phyloP scores from a whole-genome alignment of 1,140 invertebrate species.

The Glossosoma conforme region DNA sequence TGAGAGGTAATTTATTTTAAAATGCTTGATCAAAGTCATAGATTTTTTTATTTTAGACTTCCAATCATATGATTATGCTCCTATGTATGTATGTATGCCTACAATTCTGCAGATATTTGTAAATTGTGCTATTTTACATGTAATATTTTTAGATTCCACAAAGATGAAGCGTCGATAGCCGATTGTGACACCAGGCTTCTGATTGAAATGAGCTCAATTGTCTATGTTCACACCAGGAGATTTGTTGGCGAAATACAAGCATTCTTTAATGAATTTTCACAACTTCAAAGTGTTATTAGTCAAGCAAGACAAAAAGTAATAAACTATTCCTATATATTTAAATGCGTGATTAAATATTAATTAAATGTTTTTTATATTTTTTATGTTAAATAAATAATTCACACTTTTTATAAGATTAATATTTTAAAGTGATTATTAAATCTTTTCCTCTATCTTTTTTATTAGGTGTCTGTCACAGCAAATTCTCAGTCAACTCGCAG shows the following conservation, averaged over 20 bases:
- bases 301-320: slow-evolving; percentile 45
- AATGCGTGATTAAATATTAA: background rate
- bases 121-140: too few species aligned
- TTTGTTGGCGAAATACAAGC: slow-evolving; percentile 84
- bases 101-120: too few species aligned
- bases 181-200: slow-evolving; percentile 75
- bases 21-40: too few species aligned
- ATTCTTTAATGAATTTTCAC: slow-evolving; percentile 83
- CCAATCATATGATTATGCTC: too few species aligned
- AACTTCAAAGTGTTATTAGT: slow-evolving; percentile 62
- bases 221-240: slow-evolving; percentile 92
- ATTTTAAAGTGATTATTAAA: background rate
- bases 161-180: slow-evolving; percentile 41
- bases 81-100: too few species aligned
- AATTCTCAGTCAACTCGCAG: slow-evolving; percentile 35
- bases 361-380: background rate
- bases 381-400: background rate
- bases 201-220: slow-evolving; percentile 79
- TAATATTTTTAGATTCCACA: slow-evolving; percentile 35
- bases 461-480: slow-evolving; percentile 36
- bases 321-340: background rate
- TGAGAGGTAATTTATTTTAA: slow-evolving; percentile 46
- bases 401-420: background rate
- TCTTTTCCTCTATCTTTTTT: background rate
- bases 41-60: too few species aligned